Conservation (phyloP, 2,888 invertebrate species). For the Neoscelio sp. region DNA sequence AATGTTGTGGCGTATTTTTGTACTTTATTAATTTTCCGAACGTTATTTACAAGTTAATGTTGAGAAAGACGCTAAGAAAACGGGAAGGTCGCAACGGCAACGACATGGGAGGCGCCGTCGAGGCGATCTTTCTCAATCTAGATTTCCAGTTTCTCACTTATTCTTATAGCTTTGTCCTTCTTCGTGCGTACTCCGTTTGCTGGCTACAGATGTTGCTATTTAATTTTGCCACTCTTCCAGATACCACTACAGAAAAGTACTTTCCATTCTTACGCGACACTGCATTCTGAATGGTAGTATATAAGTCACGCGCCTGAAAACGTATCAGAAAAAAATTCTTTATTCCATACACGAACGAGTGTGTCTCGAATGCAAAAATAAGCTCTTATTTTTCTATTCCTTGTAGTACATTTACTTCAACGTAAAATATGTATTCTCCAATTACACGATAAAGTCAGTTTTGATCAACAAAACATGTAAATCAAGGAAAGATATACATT, state of each 20-base stretch:
- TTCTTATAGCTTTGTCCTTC: constrained; percentile 13
- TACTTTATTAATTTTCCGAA: constrained; percentile 34
- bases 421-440: constrained; percentile 60
- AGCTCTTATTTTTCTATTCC: constrained; percentile 51
- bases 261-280: constrained; percentile 49
- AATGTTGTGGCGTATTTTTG: constrained; percentile 17
- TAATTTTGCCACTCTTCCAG: constrained; percentile 50
- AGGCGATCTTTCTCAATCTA: constrained; percentile 45
- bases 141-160: constrained; percentile 18
- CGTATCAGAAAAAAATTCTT: constrained; percentile 57
- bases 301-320: constrained; percentile 58
- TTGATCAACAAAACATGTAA: constrained; percentile 33
- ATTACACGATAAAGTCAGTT: constrained; percentile 41
- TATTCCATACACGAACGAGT: constrained; percentile 54
- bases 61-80: constrained; percentile 2
- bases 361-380: constrained; percentile 44
- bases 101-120: constrained; percentile 23
- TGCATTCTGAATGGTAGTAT: constrained; percentile 50
- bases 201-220: constrained; percentile 57
- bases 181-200: constrained; percentile 9
- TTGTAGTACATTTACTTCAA: constrained; percentile 54
- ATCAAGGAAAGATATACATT: too few species aligned
- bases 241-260: constrained; percentile 32
- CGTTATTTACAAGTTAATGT: constrained; percentile 58
- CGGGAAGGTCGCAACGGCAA: not conserved